Conservation (phyloP, 1,140 invertebrate genomes). For the Euglossa dilemma region DNA sequence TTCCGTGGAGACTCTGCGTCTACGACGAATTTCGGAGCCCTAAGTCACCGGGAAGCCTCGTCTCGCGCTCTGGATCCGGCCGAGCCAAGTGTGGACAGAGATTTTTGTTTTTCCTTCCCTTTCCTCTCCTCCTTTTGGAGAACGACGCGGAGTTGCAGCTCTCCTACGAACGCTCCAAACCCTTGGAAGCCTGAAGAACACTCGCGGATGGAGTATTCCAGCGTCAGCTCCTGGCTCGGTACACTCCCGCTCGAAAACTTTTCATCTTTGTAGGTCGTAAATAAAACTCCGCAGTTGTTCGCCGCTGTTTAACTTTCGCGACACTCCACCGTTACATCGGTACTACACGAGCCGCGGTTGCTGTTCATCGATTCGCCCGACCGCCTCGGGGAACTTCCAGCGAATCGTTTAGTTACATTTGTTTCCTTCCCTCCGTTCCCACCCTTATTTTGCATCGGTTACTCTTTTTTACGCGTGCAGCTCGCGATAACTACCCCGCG, state of each 20-base stretch:
- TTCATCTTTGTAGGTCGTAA: conserved; percentile 16
- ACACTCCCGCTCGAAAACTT: conserved; percentile 25
- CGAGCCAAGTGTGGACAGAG: background rate
- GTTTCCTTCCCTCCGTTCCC: conserved; percentile 9
- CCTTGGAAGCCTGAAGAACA: conserved; percentile 19
- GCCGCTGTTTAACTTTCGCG: conserved; percentile 8
- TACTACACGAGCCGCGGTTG: background rate
- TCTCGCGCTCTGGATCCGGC: too few species aligned
- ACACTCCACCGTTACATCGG: background rate
- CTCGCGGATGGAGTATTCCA: conserved; percentile 19
- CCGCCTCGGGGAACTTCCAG: conserved; percentile 50
- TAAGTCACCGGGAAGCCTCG: too few species aligned
- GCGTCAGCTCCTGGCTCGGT: background rate
- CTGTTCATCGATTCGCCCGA: background rate
- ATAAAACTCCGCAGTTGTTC: background rate
- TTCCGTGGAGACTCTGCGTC: too few species aligned
- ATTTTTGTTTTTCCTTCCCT: background rate
- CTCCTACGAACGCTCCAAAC: background rate
- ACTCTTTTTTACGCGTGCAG: background rate
- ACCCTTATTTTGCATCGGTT: too few species aligned
- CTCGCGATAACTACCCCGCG: conserved; percentile 47
- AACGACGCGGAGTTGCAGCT: background rate
- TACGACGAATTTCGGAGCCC: too few species aligned
- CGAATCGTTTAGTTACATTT: conserved; percentile 62
- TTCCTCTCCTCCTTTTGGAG: background rate